Evolutionary conservation across 2,113 vertebrate genomes (phyloP).

Genomic region (Nothobranchius kuhntae): DNA sequence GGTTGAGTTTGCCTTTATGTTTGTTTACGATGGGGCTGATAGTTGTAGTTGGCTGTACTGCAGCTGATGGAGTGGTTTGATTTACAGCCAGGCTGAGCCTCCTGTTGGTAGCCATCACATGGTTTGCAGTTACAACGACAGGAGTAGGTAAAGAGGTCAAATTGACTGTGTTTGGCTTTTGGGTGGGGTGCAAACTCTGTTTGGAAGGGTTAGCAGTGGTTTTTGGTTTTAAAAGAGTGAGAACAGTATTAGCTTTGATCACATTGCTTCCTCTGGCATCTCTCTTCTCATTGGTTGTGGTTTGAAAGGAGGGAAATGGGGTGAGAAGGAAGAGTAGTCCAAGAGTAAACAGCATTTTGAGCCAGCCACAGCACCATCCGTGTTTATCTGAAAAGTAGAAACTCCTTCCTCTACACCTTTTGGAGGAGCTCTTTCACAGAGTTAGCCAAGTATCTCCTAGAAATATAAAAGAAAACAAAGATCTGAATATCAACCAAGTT

Average conservation of each 20-base stretch:
- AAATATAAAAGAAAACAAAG: constrained; percentile 26
- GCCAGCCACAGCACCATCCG: constrained; percentile 30
- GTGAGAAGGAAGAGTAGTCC: constrained; percentile 74
- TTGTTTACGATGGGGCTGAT: constrained; percentile 33
- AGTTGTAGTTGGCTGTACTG: constrained; percentile 35
- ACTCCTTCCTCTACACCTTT: constrained; percentile 45
- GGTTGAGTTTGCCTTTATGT: constrained; percentile 55
- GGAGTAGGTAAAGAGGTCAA: constrained; percentile 47
- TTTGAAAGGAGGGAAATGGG: constrained; percentile 73
- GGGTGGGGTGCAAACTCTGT: constrained; percentile 42
- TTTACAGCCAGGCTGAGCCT: constrained; percentile 43
- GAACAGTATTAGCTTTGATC: constrained; percentile 53
- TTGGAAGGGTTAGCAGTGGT: constrained; percentile 54
- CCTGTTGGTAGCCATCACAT: constrained; percentile 35
- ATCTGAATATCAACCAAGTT: constrained; percentile 16
- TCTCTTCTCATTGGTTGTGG: constrained; percentile 67
- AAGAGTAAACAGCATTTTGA: constrained; percentile 77
- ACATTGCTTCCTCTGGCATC: constrained; percentile 57
- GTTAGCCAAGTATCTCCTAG: constrained; percentile 57
- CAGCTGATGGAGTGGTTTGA: constrained; percentile 42
- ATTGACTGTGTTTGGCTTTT: constrained; percentile 63
- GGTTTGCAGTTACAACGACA: constrained; percentile 9
- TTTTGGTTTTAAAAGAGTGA: constrained; percentile 69
- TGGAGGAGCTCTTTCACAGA: constrained; percentile 13
- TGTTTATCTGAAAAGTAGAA: constrained; percentile 35